Evolutionary conservation across 2,797 vertebrate species (phyloP).

Genomic region (Anableps anableps): DNA sequence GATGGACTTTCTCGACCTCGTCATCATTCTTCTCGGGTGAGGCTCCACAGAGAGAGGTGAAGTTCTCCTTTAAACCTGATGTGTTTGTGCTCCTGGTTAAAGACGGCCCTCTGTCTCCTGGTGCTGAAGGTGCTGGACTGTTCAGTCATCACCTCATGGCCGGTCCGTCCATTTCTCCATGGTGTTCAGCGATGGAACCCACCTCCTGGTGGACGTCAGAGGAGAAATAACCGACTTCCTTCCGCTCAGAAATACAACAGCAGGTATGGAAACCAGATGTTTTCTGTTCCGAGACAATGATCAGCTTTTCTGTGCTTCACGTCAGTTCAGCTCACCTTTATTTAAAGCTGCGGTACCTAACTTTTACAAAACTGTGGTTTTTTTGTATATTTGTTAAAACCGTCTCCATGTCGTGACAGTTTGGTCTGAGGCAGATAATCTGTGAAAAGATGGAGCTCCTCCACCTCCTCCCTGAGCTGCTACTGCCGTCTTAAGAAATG

Average conservation of each 20-base stretch:
- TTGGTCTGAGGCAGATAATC: too few species aligned
- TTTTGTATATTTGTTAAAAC: too few species aligned
- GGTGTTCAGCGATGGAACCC: conserved; percentile 47
- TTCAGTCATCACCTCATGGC: not conserved
- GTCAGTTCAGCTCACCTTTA: not conserved
- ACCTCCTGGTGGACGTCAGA: conserved; percentile 33
- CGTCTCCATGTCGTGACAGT: too few species aligned
- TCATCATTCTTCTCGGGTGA: conserved; percentile 55
- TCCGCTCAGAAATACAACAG: not conserved
- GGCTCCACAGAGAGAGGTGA: not conserved
- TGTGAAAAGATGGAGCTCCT: too few species aligned
- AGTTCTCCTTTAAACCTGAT: not conserved
- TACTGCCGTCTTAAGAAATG: too few species aligned
- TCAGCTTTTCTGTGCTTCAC: not conserved
- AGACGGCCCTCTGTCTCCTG: not conserved
- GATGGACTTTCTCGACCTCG: conserved; percentile 32
- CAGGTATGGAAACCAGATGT: conserved; percentile 14
- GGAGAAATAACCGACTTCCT: not conserved
- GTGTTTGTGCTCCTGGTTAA: not conserved
- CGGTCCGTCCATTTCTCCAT: not conserved
- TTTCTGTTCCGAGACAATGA: not conserved
- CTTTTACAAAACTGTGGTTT: too few species aligned
- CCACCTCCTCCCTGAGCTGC: too few species aligned
- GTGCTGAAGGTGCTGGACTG: conserved; percentile 24
- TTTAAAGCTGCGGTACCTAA: too few species aligned